These are phyloP conservation scores for Gymnodraco acuticeps DNA, from an alignment of 2,797 vertebrate genomes.

Conservation along the genomic window DNA sequence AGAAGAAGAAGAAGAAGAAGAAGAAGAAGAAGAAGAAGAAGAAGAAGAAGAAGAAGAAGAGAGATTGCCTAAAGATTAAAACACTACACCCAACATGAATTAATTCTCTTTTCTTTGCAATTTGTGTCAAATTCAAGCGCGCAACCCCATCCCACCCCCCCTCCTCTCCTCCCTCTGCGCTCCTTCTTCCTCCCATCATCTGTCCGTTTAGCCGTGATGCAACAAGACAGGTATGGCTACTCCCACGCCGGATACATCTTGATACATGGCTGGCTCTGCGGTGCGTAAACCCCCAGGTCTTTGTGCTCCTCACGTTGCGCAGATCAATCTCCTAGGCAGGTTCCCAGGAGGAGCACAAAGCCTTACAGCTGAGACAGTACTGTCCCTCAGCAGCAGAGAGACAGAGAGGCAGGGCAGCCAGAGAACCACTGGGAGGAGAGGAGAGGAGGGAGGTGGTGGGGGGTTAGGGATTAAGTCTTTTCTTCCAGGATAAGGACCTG, in stretches of 20 bases:
- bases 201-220: constrained; percentile 70
- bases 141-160: background rate
- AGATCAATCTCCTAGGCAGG: constrained; percentile 79
- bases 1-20: constrained; percentile 17
- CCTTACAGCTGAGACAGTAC: constrained; percentile 77
- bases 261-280: constrained; percentile 67
- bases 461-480: constrained; percentile 80
- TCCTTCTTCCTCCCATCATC: constrained; percentile 60
- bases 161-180: constrained; percentile 25
- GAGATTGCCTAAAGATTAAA: constrained; percentile 4
- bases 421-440: constrained; percentile 23
- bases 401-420: background rate
- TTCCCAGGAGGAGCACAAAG: constrained; percentile 81
- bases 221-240: constrained; percentile 77
- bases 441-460: constrained; percentile 41
- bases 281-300: constrained; percentile 73
- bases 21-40: constrained; percentile 17
- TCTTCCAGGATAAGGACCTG: constrained; percentile 79
- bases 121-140: constrained; percentile 39
- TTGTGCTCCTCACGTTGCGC: constrained; percentile 75
- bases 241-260: constrained; percentile 75
- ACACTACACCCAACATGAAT: constrained; percentile 24
- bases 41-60: constrained; percentile 6
- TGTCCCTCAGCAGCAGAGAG: constrained; percentile 74
- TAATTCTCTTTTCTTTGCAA: constrained; percentile 39